Base-by-base conservation (phyloP, 2,888 invertebrate genomes). In the Thereva nobilitata region DNA sequence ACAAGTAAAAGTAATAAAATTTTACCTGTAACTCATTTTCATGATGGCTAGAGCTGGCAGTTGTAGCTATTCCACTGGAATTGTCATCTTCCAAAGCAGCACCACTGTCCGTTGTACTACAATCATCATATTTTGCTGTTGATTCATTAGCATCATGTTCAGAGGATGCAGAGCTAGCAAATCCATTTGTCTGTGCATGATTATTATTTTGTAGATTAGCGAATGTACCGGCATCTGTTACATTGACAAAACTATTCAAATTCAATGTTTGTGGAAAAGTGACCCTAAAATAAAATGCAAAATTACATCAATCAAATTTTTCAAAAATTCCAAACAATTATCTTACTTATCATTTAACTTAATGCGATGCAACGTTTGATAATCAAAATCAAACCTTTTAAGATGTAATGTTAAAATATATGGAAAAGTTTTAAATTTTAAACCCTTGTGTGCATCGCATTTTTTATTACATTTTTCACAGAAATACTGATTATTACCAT, bases 301-400 rank as follows among this genome's bases (percentile, higher is more conserved):
- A 50, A 65, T 34, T 50, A 59, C 12, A 52, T 4, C 44, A 50
- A n/a, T n/a, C n/a, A 37, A 35, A 10, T 45, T 42, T 38, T 23
- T 12, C 1, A 5, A 34, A 8, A 7, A 53, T n/a, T 12, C 9
- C 9, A 6, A 54, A 49, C 23, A 10, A 6, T 9, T 66, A 23
- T 71, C 85, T 82, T 77, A 90, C 90, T 87, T 90, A 81, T 94
- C 93, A 77, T 93, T 93, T 50, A 95, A 82, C 80, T 95, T 95
- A 71, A 93, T 91, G 71, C 93, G 84, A 76, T 92, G 90, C 84
- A 91, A 87, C 5, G 91, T 91, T 72, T 84, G 86, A 76, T 92
- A 92, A 80, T 95, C 93, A 78, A 93, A 95, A 82, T 93, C 94
- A 77, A 95, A 95, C 68, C 95, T 85, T 77, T 94, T 95, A 74